Percentiles rank a stretch among this genome's conserved stretches.
These are phyloP conservation scores for Chrysoperla carnea DNA, from an alignment of 1,140 invertebrate species.

Conservation along the genomic window DNA sequence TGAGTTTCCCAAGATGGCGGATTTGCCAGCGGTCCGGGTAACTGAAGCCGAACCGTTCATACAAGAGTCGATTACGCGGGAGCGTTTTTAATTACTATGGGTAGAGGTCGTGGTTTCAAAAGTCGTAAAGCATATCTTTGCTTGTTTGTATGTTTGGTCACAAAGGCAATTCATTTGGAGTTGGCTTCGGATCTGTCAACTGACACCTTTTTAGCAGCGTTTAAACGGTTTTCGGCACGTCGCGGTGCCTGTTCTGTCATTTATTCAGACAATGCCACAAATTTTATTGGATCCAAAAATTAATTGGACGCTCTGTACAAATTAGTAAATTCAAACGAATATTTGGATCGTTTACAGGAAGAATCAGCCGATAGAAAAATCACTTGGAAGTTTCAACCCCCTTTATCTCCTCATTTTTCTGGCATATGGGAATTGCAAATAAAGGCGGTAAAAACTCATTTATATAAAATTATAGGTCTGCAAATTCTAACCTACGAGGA, in stretches of 20 bases:
- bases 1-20: constrained; percentile 4
- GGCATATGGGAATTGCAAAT: too few relatives aligned
- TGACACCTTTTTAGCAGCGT: constrained; percentile 12
- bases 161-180: constrained; percentile 13
- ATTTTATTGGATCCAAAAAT: constrained; percentile 11
- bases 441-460: too few relatives aligned
- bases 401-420: too few relatives aligned
- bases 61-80: constrained; percentile 6
- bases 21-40: constrained; percentile 4
- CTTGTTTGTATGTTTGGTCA: constrained; percentile 11
- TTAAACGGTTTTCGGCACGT: constrained; percentile 11
- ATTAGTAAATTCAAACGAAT: too few relatives aligned
- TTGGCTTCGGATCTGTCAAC: constrained; percentile 8
- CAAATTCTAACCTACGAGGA: too few relatives aligned
- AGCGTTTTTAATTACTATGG: constrained; percentile 5
- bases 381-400: too few relatives aligned
- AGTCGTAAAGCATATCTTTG: constrained; percentile 8
- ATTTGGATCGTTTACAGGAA: too few relatives aligned
- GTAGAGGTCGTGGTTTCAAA: constrained; percentile 1
- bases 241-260: constrained; percentile 12
- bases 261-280: constrained; percentile 16
- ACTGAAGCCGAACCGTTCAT: neutral
- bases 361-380: too few relatives aligned
- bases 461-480: too few relatives aligned
- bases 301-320: neutral